These are phyloP conservation scores for Pipistrellus pygmaeus DNA, from an alignment of 2,797 vertebrate genomes.

Conservation along the genomic window DNA sequence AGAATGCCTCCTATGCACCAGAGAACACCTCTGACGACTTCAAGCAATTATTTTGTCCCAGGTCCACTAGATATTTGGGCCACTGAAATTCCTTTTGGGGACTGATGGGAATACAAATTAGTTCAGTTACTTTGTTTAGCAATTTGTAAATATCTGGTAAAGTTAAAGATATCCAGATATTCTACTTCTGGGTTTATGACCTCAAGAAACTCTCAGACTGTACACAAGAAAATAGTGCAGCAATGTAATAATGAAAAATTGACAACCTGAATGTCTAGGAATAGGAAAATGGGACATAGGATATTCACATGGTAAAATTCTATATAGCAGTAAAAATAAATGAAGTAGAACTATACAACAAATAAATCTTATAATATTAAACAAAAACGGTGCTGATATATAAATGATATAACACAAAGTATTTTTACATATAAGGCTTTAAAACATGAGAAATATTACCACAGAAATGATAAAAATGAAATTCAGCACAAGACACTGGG, in stretches of 20 bases:
- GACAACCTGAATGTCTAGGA: slow-evolving; percentile 11
- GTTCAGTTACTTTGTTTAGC: slow-evolving; percentile 12
- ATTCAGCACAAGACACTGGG: background rate
- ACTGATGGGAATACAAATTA: slow-evolving; percentile 19
- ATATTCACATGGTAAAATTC: background rate
- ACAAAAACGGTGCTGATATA: slow-evolving; percentile 1
- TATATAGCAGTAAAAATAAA: slow-evolving; percentile 7
- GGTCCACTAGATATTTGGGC: slow-evolving; percentile 6
- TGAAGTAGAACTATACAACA: background rate
- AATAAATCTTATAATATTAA: background rate
- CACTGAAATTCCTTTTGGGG: slow-evolving; percentile 27
- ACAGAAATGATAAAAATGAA: background rate
- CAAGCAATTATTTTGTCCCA: slow-evolving; percentile 24
- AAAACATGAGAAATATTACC: slow-evolving; percentile 20
- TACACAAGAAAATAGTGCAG: background rate
- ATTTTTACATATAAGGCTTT: slow-evolving; percentile 22
- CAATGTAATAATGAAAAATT: background rate
- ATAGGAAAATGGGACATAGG: background rate
- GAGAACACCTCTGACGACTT: background rate
- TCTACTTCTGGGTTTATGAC: slow-evolving; percentile 13
- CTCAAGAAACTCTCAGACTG: slow-evolving; percentile 33
- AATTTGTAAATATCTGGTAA: slow-evolving; percentile 24
- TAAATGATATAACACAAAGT: background rate
- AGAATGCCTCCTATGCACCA: background rate
- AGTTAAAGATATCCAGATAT: slow-evolving; percentile 18